phyloP scores from a whole-genome alignment of 2,797 vertebrate species.

The Pteropus rufus region DNA sequence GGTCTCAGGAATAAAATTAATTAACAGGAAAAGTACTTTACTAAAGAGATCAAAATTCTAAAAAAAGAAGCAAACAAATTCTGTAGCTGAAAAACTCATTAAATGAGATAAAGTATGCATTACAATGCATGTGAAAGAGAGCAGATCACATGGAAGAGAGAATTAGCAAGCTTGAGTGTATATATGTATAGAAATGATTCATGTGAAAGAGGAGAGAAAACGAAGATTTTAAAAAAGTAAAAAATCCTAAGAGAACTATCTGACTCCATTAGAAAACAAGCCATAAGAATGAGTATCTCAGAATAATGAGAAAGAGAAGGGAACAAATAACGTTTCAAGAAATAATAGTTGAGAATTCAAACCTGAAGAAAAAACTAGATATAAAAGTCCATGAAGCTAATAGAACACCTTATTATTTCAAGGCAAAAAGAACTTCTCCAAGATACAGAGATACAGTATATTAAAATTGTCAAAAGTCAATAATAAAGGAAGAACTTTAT shows the following conservation, averaged over 20 bases:
- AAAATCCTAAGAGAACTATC: neutral
- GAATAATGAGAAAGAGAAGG: neutral
- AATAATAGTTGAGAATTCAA: neutral
- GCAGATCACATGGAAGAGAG: neutral
- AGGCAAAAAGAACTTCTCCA: neutral
- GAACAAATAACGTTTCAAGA: neutral
- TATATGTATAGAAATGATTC: neutral
- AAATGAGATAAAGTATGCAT: neutral
- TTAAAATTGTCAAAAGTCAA: neutral
- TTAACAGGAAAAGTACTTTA: neutral
- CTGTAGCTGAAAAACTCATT: neutral
- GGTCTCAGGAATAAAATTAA: neutral
- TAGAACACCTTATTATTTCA: neutral
- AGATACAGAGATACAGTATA: neutral
- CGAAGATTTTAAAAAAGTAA: neutral
- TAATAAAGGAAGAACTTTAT: neutral
- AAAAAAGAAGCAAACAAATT: neutral
- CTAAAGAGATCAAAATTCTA: neutral
- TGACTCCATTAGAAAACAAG: neutral
- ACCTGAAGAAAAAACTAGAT: neutral
- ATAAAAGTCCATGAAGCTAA: neutral
- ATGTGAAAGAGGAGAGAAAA: neutral
- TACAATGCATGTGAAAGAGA: neutral
- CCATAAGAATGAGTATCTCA: neutral
- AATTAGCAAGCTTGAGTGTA: neutral